Conservation (phyloP, 2,797 vertebrate species). For the Bucorvus abyssinicus region DNA sequence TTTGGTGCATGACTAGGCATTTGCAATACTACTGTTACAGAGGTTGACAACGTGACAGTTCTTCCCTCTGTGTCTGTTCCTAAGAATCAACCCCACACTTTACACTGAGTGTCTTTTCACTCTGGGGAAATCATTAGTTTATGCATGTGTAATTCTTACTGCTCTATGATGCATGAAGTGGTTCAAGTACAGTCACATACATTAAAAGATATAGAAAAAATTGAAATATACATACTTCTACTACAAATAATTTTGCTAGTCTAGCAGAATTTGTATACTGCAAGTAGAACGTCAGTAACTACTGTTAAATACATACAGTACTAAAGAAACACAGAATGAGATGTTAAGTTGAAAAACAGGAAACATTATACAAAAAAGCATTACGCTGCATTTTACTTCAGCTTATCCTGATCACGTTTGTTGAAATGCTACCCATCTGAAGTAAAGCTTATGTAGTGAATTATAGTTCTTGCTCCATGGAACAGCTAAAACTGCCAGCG, state of each 20-base stretch:
- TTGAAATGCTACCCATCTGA: neutral
- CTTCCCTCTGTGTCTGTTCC: neutral
- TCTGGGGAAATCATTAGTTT: neutral
- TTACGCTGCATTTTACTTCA: neutral
- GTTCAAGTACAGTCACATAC: neutral
- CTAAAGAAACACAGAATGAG: neutral
- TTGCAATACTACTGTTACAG: neutral
- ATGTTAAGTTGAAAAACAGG: neutral
- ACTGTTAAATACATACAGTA: neutral
- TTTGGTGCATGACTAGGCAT: neutral
- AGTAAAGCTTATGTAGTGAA: neutral
- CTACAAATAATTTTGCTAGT: neutral
- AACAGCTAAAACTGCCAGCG: neutral
- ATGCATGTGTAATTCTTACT: neutral
- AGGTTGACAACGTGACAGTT: neutral
- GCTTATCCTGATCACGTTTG: neutral
- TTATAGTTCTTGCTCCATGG: neutral
- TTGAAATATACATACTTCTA: neutral
- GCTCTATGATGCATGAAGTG: neutral
- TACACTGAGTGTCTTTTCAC: neutral
- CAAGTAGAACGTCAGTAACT: neutral
- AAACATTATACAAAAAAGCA: neutral
- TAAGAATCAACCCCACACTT: neutral
- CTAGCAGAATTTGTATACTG: neutral
- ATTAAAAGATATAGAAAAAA: neutral